Conservation (phyloP, 2,888 invertebrate genomes). For the Tortrix viridana region DNA sequence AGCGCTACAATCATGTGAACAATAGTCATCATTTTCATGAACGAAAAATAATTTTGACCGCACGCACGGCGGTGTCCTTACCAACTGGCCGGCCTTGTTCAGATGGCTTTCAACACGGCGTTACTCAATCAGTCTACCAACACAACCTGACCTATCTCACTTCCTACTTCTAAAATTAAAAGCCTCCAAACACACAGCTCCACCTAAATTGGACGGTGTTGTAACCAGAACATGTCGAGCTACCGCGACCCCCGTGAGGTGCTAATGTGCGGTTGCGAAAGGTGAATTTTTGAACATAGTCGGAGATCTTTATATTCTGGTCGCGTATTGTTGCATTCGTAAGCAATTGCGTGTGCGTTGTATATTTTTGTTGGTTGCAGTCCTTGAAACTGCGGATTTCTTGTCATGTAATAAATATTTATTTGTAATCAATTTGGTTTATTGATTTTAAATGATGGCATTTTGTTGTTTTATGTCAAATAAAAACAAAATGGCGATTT, state of each 20-base stretch:
- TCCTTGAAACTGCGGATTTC: too few relatives aligned
- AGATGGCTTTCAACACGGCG: conserved; percentile 64
- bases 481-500: too few relatives aligned
- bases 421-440: too few relatives aligned
- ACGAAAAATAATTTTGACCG: conserved; percentile 20
- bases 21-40: conserved; percentile 14
- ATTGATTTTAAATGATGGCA: too few relatives aligned
- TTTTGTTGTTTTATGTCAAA: too few relatives aligned
- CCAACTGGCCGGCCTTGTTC: conserved; percentile 66
- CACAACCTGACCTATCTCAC: conserved; percentile 17
- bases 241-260: not conserved
- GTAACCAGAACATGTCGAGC: conserved; percentile 6
- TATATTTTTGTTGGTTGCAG: too few relatives aligned
- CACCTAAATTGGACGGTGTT: not conserved
- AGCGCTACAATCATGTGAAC: too few relatives aligned
- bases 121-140: conserved; percentile 54
- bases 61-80: conserved; percentile 61
- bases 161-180: not conserved
- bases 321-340: conserved; percentile 7
- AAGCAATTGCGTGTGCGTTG: conserved; percentile 3
- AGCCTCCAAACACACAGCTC: not conserved
- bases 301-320: conserved; percentile 24
- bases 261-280: conserved; percentile 25
- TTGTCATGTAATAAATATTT: too few relatives aligned
- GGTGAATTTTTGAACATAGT: not conserved